phyloP scores from a whole-genome alignment of 2,888 invertebrate species.

The Eulithis prunata region DNA sequence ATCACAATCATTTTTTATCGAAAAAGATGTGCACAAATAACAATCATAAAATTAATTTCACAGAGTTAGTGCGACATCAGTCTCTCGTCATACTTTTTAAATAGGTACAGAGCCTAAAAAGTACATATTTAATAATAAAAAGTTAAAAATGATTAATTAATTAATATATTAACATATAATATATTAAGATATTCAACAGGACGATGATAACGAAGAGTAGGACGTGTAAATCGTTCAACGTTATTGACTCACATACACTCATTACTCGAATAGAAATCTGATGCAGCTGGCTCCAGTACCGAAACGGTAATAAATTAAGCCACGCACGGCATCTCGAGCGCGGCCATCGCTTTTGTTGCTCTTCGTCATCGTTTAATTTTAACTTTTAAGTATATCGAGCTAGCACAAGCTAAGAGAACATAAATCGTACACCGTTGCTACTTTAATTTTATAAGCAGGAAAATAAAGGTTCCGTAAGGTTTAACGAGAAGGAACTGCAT shows the following conservation, averaged over 20 bases:
- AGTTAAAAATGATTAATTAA: too few relatives aligned
- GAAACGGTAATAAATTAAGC: constrained; percentile 67
- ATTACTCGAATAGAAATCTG: constrained; percentile 63
- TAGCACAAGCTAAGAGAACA: constrained; percentile 22
- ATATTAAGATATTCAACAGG: constrained; percentile 24
- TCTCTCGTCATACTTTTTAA: too few relatives aligned
- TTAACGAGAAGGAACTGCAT: constrained; percentile 56
- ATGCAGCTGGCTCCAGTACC: constrained; percentile 64
- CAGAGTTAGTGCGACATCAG: too few relatives aligned
- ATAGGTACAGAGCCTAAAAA: too few relatives aligned
- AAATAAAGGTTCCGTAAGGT: constrained; percentile 49
- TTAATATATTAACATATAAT: too few relatives aligned
- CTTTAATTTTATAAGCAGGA: constrained; percentile 30
- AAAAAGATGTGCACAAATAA: too few relatives aligned
- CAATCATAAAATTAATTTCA: too few relatives aligned
- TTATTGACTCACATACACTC: constrained; percentile 63
- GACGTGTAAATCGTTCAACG: constrained; percentile 67
- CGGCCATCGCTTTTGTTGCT: constrained; percentile 51
- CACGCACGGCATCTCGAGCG: constrained; percentile 51
- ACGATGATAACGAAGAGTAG: constrained; percentile 43
- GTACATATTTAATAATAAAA: too few relatives aligned
- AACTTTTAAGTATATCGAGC: constrained; percentile 44
- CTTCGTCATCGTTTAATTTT: constrained; percentile 51
- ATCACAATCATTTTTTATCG: too few relatives aligned
- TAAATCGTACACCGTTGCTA: constrained; percentile 17